Base-by-base conservation (phyloP, 2,113 vertebrate species). In the Chamaea fasciata region DNA sequence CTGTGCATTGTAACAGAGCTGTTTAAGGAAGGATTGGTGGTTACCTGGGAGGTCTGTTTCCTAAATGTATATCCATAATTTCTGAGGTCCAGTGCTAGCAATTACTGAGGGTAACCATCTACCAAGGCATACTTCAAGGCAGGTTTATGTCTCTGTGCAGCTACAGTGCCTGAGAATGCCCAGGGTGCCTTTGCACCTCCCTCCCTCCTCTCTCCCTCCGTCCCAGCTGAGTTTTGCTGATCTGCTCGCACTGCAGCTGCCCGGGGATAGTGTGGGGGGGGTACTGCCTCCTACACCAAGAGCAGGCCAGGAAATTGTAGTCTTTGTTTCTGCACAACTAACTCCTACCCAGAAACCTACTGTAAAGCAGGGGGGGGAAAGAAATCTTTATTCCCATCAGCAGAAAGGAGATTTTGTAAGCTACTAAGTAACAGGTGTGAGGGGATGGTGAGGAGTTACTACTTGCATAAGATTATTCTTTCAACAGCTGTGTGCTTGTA, bases 191-290 rank as follows among this genome's bases (percentile, higher is more conserved):
- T 76, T 83, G 41, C 13, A 28, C 13, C 24, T 73, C 26, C 15
- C 33, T 76, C 26, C 15, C 22, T 56, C n/a, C 47, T 35, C 13
- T 5, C 37, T 82, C 16, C 20, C 17, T 87, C n/a, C 22, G 21
- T 93, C 22, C 26, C n/a, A 46, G 4, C 11, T 44, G 50, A 1
- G 0, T 64, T 64, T 57, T 49, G 37, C 55, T 56, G n/a, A 70
- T 64, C 33, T 2, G 3, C 49, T 68, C 15, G 6, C 0, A 0
- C 15, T 42, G 59, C 79, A 70, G 56, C 17, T 53, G 67, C 41
- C 47, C 20, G 7, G 22, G 60, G 27, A 93, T 33, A 39, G 27
- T 2, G 3, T 13, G 1, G 30, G 19, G 22, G 33, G 33, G 18
- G 7, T 67, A 9, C 44, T 49, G 35, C 44, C 47, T 85, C 79